phyloP scores from a whole-genome alignment of 2,888 invertebrate species.

The Agrochola macilenta region DNA sequence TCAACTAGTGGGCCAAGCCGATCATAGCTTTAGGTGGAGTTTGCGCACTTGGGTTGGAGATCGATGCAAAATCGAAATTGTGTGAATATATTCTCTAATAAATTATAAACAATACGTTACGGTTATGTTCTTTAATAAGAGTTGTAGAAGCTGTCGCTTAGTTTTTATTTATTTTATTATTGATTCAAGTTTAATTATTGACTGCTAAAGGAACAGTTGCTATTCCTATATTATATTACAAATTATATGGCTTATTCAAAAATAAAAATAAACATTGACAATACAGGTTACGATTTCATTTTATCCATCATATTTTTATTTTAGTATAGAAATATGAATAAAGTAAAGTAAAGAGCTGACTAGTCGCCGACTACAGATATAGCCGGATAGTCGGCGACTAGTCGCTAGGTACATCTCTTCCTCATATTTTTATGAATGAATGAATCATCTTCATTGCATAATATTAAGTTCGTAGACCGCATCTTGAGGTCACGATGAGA shows the following conservation, averaged over 20 bases:
- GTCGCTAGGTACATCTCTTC: background rate
- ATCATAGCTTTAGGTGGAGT: no score
- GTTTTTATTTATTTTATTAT: no score
- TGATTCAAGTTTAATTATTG: background rate
- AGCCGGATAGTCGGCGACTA: background rate
- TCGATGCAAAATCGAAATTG: no score
- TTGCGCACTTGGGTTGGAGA: no score
- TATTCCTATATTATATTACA: background rate
- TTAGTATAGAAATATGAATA: background rate
- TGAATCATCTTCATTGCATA: constrained; percentile 69
- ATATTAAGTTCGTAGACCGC: constrained; percentile 67
- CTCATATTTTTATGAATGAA: constrained; percentile 49
- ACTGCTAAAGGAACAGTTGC: background rate
- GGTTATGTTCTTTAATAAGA: no score
- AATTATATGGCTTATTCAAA: background rate
- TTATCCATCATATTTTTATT: background rate
- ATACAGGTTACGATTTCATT: background rate
- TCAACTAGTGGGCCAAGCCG: no score
- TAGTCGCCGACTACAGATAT: background rate
- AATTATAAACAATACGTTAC: no score
- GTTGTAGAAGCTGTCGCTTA: no score
- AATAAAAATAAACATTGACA: background rate
- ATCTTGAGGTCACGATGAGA: constrained; percentile 63
- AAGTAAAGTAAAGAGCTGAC: background rate
- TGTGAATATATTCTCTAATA: no score